Base-by-base conservation (phyloP, 92 coral and sea anemone species). In the Siderastrea radians region DNA sequence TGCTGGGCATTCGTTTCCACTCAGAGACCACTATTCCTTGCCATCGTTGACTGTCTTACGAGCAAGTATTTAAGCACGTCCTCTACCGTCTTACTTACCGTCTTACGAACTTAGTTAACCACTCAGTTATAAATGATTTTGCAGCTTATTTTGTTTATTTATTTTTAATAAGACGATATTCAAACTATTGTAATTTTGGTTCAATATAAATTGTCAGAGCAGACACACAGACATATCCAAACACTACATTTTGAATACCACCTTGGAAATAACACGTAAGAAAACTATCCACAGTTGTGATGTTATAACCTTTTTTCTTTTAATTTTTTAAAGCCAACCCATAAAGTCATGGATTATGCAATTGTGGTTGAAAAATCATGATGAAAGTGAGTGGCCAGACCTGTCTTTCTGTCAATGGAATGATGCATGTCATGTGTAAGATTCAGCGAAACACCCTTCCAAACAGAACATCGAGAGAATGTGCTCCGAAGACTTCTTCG, bases 121-220 rank as follows among this genome's bases (percentile, higher is more conserved):
- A 88, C 83, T 14, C 94, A 90, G 55, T 93, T 94, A 15, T 93
- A 94, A 86, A 64, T 52, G 68, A 78, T 58, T 83, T 88, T 4
- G 70, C 7, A 73, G 19, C 10, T 14, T 8, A 51, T 8, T 6
- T 51, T 14, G 62, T 58, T 10, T 15, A 8, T 1, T 58, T 58
- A 10, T 26, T 26, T 26, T 26, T 26, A 26, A 26, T 26, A 26
- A 26, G 38, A 26, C 38, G 38, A 26, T 26, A 26, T 26, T 26
- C 38, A 26, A 26, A 26, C 38, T 26, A 26, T 26, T 26, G 38
- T 26, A 26, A 26, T 26, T 26, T 26, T 26, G 38, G 38, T 26
- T 26, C 38, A 26, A 26, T 26, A 26, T 26, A 26, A 26, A 26
- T 26, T 26, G 38, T 26, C 38, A 26, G 38, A 26, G 38, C 38